These are phyloP conservation scores for Syrrhaptes paradoxus DNA, from an alignment of 2,113 vertebrate species.

Conservation along the genomic window DNA sequence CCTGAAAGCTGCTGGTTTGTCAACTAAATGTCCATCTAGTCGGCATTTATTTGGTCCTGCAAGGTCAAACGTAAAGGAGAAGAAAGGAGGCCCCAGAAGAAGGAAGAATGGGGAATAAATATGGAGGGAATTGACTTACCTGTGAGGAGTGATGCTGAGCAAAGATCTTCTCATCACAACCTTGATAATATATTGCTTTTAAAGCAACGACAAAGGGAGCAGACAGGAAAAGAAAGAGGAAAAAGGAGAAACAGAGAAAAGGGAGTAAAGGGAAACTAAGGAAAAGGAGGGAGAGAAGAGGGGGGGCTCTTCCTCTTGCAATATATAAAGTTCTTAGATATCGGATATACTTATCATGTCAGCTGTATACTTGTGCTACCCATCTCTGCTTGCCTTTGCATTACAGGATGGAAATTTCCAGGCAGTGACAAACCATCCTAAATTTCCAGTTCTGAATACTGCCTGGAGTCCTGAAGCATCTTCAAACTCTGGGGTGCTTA, in stretches of 20 bases:
- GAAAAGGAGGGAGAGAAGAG: slow-evolving; percentile 16
- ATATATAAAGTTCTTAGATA: background rate
- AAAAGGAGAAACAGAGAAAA: slow-evolving; percentile 37
- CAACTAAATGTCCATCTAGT: background rate
- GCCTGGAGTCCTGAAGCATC: background rate
- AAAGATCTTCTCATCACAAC: slow-evolving; percentile 53
- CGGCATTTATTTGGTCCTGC: background rate
- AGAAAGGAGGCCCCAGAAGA: background rate
- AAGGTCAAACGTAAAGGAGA: background rate
- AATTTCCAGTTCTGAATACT: background rate
- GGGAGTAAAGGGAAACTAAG: slow-evolving; percentile 40
- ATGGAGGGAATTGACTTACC: slow-evolving; percentile 24
- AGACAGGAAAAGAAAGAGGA: slow-evolving; percentile 8
- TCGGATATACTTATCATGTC: background rate
- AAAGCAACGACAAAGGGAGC: slow-evolving; percentile 41
- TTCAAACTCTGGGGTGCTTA: background rate
- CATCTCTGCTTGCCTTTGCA: background rate
- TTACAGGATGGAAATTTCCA: background rate
- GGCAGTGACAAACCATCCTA: background rate
- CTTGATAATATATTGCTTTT: slow-evolving; percentile 46
- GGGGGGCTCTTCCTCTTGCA: slow-evolving; percentile 11
- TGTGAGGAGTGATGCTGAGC: slow-evolving; percentile 29
- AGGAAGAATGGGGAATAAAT: slow-evolving; percentile 11
- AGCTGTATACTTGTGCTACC: background rate
- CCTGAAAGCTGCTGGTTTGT: slow-evolving; percentile 6